phyloP scores from a whole-genome alignment of 2,113 vertebrate genomes.

The Haemorhous mexicanus region DNA sequence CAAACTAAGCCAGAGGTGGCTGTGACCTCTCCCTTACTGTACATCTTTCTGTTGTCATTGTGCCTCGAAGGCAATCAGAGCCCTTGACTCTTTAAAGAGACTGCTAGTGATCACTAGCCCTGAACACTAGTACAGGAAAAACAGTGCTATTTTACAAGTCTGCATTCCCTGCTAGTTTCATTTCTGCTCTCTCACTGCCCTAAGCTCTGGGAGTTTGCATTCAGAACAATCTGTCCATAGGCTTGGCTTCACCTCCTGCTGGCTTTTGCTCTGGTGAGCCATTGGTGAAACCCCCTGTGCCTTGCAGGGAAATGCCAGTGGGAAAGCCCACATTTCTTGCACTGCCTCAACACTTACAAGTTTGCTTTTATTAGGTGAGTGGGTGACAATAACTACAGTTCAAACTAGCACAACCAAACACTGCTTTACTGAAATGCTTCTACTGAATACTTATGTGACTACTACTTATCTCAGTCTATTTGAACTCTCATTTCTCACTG shows the following conservation, averaged over 20 bases:
- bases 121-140: not conserved
- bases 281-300: not conserved
- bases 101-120: not conserved
- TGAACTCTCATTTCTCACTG: not conserved
- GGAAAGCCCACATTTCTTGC: not conserved
- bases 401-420: not conserved
- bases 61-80: not conserved
- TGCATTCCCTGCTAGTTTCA: accelerated
- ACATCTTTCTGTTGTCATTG: not conserved
- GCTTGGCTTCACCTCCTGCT: not conserved
- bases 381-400: not conserved
- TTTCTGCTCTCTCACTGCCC: not conserved
- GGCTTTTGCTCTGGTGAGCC: not conserved
- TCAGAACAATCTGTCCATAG: not conserved
- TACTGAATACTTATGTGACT: not conserved
- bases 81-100: not conserved
- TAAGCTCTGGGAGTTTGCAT: not conserved
- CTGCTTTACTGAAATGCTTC: not conserved
- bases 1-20: not conserved
- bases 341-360: not conserved
- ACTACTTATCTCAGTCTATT: not conserved
- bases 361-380: not conserved
- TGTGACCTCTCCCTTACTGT: not conserved
- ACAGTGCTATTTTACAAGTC: not conserved
- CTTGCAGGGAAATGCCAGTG: not conserved